Conservation (phyloP, 2,888 invertebrate species). For the Chymomyza amoena region DNA sequence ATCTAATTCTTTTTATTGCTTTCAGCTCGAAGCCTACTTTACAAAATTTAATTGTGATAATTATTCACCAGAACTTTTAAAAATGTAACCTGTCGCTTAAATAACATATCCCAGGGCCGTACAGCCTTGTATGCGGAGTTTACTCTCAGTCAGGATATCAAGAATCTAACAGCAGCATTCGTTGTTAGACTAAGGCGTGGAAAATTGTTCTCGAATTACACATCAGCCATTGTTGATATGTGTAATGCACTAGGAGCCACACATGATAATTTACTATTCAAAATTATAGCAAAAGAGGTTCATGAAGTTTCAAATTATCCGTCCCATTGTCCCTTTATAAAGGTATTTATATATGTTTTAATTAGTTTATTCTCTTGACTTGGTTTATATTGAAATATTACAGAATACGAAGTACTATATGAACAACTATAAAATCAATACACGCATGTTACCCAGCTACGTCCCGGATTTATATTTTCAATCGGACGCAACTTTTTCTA, state of each 20-base stretch:
- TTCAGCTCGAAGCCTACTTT: neutral
- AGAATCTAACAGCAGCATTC: neutral
- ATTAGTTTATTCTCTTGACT: neutral
- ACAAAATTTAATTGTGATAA: slow-evolving; percentile 7
- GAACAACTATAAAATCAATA: slow-evolving; percentile 14
- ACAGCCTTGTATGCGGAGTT: neutral
- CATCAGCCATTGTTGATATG: neutral
- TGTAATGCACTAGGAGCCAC: slow-evolving; percentile 2
- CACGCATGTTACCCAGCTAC: slow-evolving; percentile 30
- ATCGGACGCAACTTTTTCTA: slow-evolving; percentile 2
- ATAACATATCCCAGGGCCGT: neutral
- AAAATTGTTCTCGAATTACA: neutral
- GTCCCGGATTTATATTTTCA: slow-evolving; percentile 17
- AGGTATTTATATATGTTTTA: neutral
- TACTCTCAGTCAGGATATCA: neutral
- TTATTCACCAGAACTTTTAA: neutral
- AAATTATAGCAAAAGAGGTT: slow-evolving; percentile 1
- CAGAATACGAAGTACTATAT: neutral
- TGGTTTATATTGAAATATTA: neutral
- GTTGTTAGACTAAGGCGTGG: neutral
- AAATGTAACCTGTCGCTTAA: neutral
- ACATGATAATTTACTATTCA: slow-evolving; percentile 3
- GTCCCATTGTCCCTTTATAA: slow-evolving; percentile 6
- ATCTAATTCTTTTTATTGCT: neutral
- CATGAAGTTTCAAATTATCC: slow-evolving; percentile 2